Percentiles rank a stretch among this genome's conserved stretches.
Conservation (phyloP, 2,888 invertebrate genomes). For the Nemoura dubitans region DNA sequence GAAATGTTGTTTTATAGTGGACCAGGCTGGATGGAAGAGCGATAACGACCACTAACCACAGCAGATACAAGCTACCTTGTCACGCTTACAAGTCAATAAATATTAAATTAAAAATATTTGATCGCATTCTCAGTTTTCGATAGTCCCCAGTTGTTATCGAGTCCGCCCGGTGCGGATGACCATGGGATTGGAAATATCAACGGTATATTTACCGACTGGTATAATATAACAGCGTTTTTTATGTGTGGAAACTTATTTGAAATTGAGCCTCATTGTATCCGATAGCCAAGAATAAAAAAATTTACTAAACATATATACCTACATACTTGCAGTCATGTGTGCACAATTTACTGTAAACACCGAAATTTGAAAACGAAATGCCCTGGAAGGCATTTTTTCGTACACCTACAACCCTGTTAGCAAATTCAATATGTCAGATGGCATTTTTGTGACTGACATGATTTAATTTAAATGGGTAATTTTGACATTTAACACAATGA, state of each 20-base stretch:
- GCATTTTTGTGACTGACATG: too few species aligned
- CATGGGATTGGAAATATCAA: not conserved
- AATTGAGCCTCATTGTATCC: not conserved
- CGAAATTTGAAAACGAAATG: not conserved
- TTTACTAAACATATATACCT: not conserved
- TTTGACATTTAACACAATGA: too few species aligned
- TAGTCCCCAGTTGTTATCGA: not conserved
- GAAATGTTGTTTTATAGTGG: not conserved
- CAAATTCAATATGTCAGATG: too few species aligned
- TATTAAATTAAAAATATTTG: not conserved
- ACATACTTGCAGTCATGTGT: not conserved
- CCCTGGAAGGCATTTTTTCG: not conserved
- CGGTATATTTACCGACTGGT: not conserved
- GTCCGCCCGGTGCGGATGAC: not conserved
- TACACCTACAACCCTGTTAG: too few species aligned
- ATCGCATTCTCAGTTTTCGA: not conserved
- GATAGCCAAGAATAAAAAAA: not conserved
- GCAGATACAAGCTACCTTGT: not conserved
- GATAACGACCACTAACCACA: not conserved
- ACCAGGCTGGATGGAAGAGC: not conserved
- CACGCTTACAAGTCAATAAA: constrained; percentile 12
- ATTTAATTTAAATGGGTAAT: too few species aligned
- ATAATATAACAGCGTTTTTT: not conserved
- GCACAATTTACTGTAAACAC: not conserved
- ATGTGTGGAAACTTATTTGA: not conserved